Base-by-base conservation (phyloP, 2,113 vertebrate genomes). In the Grallaria varia region DNA sequence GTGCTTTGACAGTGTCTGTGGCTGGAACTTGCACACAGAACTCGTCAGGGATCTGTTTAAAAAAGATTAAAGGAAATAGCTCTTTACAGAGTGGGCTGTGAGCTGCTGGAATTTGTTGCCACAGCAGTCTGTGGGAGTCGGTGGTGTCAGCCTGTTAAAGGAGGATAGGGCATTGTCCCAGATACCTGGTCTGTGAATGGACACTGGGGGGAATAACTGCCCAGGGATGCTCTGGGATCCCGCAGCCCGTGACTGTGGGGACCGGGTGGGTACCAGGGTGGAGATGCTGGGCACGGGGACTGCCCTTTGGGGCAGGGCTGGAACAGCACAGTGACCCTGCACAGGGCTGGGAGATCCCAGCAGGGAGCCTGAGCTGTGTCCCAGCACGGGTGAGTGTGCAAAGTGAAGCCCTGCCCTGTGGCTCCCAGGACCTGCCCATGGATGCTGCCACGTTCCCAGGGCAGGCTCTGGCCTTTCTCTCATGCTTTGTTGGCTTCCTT, bases 11-110 rank as follows among this genome's bases (percentile, higher is more conserved):
- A 75, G 80, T 6, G 27, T 91, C 90, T 88, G 2, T 74, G 79
- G 40, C 78, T 68, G 37, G 42, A 93, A 56, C 85, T 77, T 21
- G 5, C 52, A 28, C 25, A 81, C 64, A 56, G 64, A 89, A 78
- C 52, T 93, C 20, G 6, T 75, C 63, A 80, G 83, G 64, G 69
- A 87, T 86, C 91, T 89, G 45, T 81, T 90, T 90, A 28, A 47
- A 81, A 89, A 81, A 95, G 93, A 92, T 95, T 81, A 93, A 95
- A 84, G 80, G 80, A 86, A 87, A 63, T 52, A 44, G 28, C 52
- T 97, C 76, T 91, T 93, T 77, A 60, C 80, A 81, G 55, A 87
- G 86, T 44, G 80, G 76, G 35, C 47, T 45, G 21, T 74, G 56
- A 80, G 87, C 87, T 80, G 62, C 72, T 91, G 88, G 85, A 89